Conservation (phyloP, 2,797 vertebrate genomes). For the Micrastur ruficollis region DNA sequence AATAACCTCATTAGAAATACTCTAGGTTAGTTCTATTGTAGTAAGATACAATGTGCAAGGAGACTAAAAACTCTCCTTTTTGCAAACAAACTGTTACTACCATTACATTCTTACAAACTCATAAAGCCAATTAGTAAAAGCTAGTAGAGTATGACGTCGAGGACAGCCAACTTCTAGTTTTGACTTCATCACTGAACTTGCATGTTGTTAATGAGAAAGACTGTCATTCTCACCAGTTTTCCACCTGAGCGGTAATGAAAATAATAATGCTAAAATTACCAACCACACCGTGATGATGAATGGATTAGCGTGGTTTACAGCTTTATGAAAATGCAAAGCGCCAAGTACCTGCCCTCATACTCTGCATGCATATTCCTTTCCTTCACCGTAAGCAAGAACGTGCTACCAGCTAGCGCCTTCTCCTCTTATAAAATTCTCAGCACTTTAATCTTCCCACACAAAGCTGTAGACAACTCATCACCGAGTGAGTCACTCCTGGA, state of each 20-base stretch:
- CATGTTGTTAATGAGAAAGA: neutral
- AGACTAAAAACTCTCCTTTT: neutral
- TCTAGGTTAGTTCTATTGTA: neutral
- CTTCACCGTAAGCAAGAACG: neutral
- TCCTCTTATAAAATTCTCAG: neutral
- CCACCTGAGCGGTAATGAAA: neutral
- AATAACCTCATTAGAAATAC: neutral
- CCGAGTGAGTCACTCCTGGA: neutral
- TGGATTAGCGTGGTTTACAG: neutral
- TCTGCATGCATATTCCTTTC: neutral
- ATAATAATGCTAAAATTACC: neutral
- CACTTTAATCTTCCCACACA: constrained; percentile 34
- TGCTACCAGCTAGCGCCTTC: neutral
- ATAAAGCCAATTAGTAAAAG: neutral
- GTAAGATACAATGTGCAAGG: neutral
- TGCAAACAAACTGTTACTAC: neutral
- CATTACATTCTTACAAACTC: neutral
- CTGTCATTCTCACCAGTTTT: neutral
- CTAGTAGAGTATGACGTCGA: neutral
- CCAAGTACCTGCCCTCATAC: neutral
- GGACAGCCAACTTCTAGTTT: neutral
- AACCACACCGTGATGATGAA: neutral
- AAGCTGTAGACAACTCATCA: constrained; percentile 26
- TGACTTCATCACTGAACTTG: neutral
- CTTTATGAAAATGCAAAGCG: neutral